Percentiles rank a stretch among this genome's conserved stretches.
These are phyloP conservation scores for Dynastes tityus DNA, from an alignment of 2,888 invertebrate genomes.

Conservation along the genomic window DNA sequence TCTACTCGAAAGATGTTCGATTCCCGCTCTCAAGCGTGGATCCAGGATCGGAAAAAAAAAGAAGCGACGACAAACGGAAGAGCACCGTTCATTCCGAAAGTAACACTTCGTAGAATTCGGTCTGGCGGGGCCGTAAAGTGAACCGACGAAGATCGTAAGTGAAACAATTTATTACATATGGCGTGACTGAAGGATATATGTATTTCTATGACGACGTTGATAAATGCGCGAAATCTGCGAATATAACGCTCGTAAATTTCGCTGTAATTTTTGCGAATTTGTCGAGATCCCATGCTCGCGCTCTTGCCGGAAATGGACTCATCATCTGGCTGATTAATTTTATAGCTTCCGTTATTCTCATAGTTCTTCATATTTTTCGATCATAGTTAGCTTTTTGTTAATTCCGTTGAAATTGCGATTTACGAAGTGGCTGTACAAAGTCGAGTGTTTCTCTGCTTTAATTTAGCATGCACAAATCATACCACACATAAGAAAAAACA, in stretches of 20 bases:
- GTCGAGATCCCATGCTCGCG: neutral
- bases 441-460: too few relatives aligned
- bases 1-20: constrained; percentile 16
- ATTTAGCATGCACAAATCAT: too few relatives aligned
- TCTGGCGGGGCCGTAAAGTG: constrained; percentile 41
- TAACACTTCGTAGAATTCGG: constrained; percentile 22
- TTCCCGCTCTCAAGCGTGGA: neutral
- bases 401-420: too few relatives aligned
- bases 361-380: neutral
- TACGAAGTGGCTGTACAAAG: too few relatives aligned
- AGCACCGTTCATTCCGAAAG: neutral
- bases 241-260: constrained; percentile 34
- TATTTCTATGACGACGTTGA: constrained; percentile 34
- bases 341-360: neutral
- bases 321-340: neutral
- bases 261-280: constrained; percentile 30
- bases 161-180: constrained; percentile 44
- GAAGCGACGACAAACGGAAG: constrained; percentile 29
- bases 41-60: constrained; percentile 9
- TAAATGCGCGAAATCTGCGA: constrained; percentile 40
- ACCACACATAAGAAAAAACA: too few relatives aligned
- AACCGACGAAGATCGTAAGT: constrained; percentile 43
- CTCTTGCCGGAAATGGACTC: neutral
- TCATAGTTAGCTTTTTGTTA: too few relatives aligned
- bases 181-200: constrained; percentile 32